phyloP scores from a whole-genome alignment of 2,113 vertebrate species.

The Cygnus buccinator region DNA sequence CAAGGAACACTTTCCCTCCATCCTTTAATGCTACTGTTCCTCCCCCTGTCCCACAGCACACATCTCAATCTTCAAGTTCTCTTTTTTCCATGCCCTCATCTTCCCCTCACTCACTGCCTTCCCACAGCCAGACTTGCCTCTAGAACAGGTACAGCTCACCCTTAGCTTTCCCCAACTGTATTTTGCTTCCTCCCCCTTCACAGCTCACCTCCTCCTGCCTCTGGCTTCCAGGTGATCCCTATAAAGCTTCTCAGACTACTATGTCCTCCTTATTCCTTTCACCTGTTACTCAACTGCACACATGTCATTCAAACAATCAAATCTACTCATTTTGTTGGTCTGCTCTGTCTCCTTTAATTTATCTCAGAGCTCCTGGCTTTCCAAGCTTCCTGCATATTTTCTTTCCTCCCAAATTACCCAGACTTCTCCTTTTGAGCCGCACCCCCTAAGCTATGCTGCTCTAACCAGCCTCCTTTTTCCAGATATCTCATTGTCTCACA shows the following conservation, averaged over 20 bases:
- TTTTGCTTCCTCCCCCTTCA: not conserved
- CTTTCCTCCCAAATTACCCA: not conserved
- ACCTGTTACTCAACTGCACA: not conserved
- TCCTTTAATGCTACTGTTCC: not conserved
- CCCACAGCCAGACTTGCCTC: not conserved
- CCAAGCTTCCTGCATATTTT: not conserved
- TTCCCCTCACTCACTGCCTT: not conserved
- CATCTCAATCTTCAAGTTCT: not conserved
- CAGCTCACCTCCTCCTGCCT: not conserved
- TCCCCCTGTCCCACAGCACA: not conserved
- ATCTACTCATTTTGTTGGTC: not conserved
- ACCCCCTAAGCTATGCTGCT: not conserved
- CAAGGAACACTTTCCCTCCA: not conserved
- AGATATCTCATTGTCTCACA: not conserved
- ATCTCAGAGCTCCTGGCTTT: not conserved
- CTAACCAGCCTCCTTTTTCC: accelerated
- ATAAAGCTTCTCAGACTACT: not conserved
- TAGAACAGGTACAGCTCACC: not conserved
- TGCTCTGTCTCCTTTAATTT: not conserved
- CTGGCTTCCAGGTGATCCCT: not conserved
- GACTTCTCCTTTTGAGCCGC: not conserved
- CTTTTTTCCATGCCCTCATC: not conserved
- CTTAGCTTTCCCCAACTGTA: not conserved
- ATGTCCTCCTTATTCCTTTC: not conserved
- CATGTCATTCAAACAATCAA: not conserved